Evolutionary conservation across 2,888 invertebrate genomes (phyloP), one percentile per base, ranked within the genome.

Genomic region (Nomada fabriciana): DNA sequence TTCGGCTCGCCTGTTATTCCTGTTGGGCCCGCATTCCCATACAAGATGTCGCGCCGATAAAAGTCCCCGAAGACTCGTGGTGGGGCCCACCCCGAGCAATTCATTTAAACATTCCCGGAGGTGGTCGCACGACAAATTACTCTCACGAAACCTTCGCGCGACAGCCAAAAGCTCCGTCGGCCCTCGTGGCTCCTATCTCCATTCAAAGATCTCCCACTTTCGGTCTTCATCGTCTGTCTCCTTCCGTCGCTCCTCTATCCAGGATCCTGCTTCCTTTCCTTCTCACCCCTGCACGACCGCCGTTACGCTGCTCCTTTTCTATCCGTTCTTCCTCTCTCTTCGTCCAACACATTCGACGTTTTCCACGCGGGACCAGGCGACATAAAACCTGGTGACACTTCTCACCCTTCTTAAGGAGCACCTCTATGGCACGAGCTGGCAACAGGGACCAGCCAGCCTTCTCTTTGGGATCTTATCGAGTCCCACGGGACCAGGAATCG

Each of bases 61-160:
- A 92, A 90, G 86, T 88, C 88, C 89, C 86, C 85, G 83, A 87
- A 84, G 89, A 73, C 85, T 88, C 85, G 87, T 86, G 88, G 87
- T 80, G 71, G 82, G 87, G 86, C 84, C 87, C 83, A 89, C 90
- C 89, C 89, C 90, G 91, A 91, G 92, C 93, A 92, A 93, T 94
- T 94, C 94, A 94, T 94, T 93, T 93, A 89, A 93, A 93, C 93
- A 94, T 93, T 94, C 93, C 94, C 92, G 90, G 89, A 93, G 94
- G 94, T 94, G 94, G 94, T 94, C 94, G 94, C 93, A 91, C 93
- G 94, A 94, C 94, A 94, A 94, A 94, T 94, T 94, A 94, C 94
- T 93, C 92, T 90, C 88, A 88, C 92, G 91, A 86, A 91, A 91
- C 88, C 91, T 90, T 88, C 89, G 90, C 88, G 85, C 88, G 88